phyloP scores from a whole-genome alignment of 2,113 vertebrate species.

The Tamias sibiricus region DNA sequence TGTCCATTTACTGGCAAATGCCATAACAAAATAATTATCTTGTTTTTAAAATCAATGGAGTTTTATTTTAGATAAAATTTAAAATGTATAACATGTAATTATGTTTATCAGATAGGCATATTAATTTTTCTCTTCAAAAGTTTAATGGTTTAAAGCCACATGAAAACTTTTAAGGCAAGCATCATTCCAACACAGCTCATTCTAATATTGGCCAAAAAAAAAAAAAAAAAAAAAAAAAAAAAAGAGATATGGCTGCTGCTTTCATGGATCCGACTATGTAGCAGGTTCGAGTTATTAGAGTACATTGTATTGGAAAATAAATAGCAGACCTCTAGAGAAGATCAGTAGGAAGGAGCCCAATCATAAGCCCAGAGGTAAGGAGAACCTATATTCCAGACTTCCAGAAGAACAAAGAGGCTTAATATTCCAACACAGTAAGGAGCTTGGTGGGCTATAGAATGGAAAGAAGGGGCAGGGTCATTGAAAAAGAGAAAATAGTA shows the following conservation, averaged over 20 bases:
- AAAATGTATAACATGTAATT: background rate
- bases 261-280: background rate
- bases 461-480: background rate
- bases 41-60: background rate
- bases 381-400: background rate
- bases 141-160: background rate
- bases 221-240: background rate
- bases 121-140: background rate
- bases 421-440: background rate
- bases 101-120: background rate
- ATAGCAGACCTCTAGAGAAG: background rate
- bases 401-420: background rate
- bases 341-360: background rate
- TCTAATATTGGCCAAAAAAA: background rate
- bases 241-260: background rate
- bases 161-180: background rate
- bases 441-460: background rate
- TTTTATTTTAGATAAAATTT: constrained; percentile 8
- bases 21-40: background rate
- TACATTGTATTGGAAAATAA: background rate
- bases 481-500: background rate
- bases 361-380: background rate
- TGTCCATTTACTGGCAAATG: too few species aligned
- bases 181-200: background rate
- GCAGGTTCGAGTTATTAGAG: background rate